A percentile compares a stretch with the other conserved stretches of the same genome.
These are phyloP conservation scores for Sebastes trivittatus DNA, from an alignment of 2,797 vertebrate species.

Conservation along the genomic window DNA sequence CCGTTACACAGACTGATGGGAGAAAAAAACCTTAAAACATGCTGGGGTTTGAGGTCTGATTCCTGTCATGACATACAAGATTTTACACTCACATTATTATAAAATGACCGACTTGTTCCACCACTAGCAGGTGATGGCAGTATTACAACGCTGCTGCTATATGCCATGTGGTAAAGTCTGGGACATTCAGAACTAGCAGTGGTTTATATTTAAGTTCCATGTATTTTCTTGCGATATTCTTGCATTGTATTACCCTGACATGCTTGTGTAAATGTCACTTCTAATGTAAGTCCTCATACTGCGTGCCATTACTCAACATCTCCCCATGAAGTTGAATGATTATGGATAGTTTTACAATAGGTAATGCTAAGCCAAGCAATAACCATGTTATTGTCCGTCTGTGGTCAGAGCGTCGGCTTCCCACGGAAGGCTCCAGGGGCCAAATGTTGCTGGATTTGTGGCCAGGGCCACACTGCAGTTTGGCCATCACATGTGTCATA, in stretches of 20 bases:
- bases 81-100: neutral
- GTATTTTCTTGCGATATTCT: constrained; percentile 20
- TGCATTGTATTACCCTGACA: constrained; percentile 27
- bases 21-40: neutral
- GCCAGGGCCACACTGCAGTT: constrained; percentile 66
- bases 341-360: constrained; percentile 59
- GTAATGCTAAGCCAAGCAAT: constrained; percentile 51
- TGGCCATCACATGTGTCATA: constrained; percentile 64
- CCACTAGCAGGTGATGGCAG: constrained; percentile 16
- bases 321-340: constrained; percentile 46
- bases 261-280: constrained; percentile 36
- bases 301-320: constrained; percentile 48
- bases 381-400: constrained; percentile 62
- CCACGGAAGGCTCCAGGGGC: constrained; percentile 58
- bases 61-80: neutral
- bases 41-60: neutral
- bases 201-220: constrained; percentile 19
- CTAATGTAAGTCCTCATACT: constrained; percentile 9
- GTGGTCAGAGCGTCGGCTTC: constrained; percentile 49
- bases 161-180: neutral
- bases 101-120: neutral
- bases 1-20: neutral
- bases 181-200: neutral
- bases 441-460: constrained; percentile 63
- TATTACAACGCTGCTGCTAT: neutral